phyloP scores from a whole-genome alignment of 2,797 vertebrate species.

The Sebastes nivosus region DNA sequence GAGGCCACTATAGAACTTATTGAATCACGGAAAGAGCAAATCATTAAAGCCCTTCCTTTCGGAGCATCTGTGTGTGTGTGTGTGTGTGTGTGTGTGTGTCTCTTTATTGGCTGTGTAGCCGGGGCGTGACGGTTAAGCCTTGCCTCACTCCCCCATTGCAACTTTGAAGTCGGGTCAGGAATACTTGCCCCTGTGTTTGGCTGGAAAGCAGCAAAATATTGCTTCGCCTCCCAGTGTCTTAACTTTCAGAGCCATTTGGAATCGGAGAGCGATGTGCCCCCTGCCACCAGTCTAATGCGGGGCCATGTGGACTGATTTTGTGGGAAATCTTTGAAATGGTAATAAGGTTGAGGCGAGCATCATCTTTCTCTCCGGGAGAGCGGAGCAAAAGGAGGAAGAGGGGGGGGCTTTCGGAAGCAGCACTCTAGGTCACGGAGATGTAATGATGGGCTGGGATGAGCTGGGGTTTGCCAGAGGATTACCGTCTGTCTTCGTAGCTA shows the following conservation, averaged over 20 bases:
- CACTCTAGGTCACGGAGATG: slow-evolving; percentile 64
- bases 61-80: slow-evolving; percentile 19
- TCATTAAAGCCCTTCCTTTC: slow-evolving; percentile 43
- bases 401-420: slow-evolving; percentile 23
- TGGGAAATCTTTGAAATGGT: slow-evolving; percentile 79
- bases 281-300: slow-evolving; percentile 45
- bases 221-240: slow-evolving; percentile 55
- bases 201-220: slow-evolving; percentile 46
- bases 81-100: slow-evolving; percentile 1
- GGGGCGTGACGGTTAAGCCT: slow-evolving; percentile 40
- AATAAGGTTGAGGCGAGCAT: slow-evolving; percentile 61
- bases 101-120: slow-evolving; percentile 49
- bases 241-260: slow-evolving; percentile 57
- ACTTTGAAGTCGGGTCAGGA: slow-evolving; percentile 68
- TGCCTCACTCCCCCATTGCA: slow-evolving; percentile 32
- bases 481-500: slow-evolving; percentile 64
- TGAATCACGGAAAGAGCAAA: slow-evolving; percentile 53
- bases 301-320: slow-evolving; percentile 66
- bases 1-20: slow-evolving; percentile 11
- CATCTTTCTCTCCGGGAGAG: slow-evolving; percentile 38
- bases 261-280: slow-evolving; percentile 25
- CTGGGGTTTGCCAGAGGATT: slow-evolving; percentile 75
- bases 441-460: slow-evolving; percentile 73
- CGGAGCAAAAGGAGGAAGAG: background rate
- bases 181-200: slow-evolving; percentile 51